Base-by-base conservation (phyloP, 1,140 invertebrate genomes). In the Asobara japonica region DNA sequence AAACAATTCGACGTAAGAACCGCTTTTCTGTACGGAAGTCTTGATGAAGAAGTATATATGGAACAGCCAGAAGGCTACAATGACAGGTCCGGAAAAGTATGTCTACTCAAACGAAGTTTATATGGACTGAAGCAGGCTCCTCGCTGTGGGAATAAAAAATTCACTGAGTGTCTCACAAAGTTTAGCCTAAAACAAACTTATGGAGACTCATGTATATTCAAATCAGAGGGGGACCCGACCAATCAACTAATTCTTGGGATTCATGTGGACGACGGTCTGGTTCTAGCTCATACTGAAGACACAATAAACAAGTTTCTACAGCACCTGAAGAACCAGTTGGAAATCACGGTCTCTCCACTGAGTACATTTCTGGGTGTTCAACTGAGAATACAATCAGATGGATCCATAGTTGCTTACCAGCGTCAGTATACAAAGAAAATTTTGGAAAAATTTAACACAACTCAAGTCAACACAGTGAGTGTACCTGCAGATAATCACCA, bases 181-280 rank as follows among this genome's bases (percentile, higher is more conserved):
- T 45, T 67, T 8, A 25, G 25, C 13, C 11, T 45, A 13, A 45
- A 48, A 29, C 38, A 16, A 48, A 22, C 20, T 48, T 18, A 41
- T 4, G 38, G 36, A 3, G 65, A 67, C 29, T 27, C 33, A 1
- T 67, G 65, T 48, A 25, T 67, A 3, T 45, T 48, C 30, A 56
- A 22, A 25, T 22, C 51, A 31, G 27, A 18, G 5, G 45, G 10
- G 10, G 31, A 76, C 10, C 71, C 80, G 11, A 67, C 38, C 45
- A 38, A 67, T 25, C 78, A 79, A 71, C 72, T 84, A 4, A 77
- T 87, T 30, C 33, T 89, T 0, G 80, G 79, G 6, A 75, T 88
- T 1, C 88, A 89, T 83, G 86, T 89, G 5, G 88, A 89, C 78
- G 88, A 89, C 80, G 85, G 84, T n/a, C 62, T 87, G 0, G 51